Conservation (phyloP, 2,113 vertebrate species). For the Passer domesticus region DNA sequence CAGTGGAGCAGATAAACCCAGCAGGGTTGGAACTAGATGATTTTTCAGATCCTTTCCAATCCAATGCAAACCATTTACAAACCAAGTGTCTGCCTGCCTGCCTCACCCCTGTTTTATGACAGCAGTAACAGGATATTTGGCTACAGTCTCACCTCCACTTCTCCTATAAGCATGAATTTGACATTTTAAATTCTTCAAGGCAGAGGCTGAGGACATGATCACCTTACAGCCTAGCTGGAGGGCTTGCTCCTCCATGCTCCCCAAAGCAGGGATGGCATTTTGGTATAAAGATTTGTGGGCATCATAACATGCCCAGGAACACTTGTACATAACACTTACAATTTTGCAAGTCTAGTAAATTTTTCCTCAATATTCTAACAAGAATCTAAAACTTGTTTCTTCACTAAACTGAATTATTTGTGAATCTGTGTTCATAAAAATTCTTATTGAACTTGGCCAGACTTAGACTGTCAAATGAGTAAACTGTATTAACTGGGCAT, state of each 20-base stretch:
- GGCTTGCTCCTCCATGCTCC: neutral
- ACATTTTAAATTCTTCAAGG: neutral
- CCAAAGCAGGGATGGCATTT: neutral
- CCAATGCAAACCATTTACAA: neutral
- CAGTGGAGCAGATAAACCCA: neutral
- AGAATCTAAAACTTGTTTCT: neutral
- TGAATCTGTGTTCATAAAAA: neutral
- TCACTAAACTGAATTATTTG: neutral
- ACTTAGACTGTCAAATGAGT: too few species aligned
- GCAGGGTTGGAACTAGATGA: neutral
- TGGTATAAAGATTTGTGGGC: neutral
- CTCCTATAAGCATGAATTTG: neutral
- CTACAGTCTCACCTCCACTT: neutral
- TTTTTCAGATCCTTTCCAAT: neutral
- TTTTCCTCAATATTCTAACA: neutral
- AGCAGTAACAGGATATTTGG: neutral
- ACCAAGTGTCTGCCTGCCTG: neutral
- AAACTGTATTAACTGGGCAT: neutral
- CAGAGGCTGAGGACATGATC: neutral
- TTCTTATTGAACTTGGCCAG: neutral
- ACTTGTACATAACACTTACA: neutral
- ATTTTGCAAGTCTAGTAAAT: neutral
- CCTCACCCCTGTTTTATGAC: neutral
- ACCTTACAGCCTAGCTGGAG: neutral
- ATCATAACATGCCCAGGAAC: neutral